Conservation (phyloP, 2,113 vertebrate species). For the Oryzias curvinotus region DNA sequence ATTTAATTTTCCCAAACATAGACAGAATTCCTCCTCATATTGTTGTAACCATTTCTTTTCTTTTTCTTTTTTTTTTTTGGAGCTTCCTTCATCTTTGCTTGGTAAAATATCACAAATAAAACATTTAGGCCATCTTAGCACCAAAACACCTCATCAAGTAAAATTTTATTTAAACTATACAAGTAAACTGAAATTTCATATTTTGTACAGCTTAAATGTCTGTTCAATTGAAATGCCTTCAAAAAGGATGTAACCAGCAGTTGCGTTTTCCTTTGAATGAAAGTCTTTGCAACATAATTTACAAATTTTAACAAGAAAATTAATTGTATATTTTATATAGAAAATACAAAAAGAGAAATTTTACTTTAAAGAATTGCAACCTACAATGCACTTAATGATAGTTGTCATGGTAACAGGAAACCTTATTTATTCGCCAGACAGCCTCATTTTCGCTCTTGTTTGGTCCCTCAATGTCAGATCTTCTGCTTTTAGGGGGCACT, state of each 20-base stretch:
- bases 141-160: too few relatives aligned
- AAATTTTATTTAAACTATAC: too few relatives aligned
- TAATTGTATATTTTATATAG: neutral
- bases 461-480: constrained; percentile 20
- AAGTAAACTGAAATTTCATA: too few relatives aligned
- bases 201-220: neutral
- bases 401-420: constrained; percentile 47
- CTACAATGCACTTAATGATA: constrained; percentile 31
- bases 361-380: constrained; percentile 23
- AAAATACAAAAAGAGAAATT: constrained; percentile 16
- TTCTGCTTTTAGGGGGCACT: constrained; percentile 17
- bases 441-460: constrained; percentile 19
- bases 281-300: neutral
- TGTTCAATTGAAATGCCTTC: neutral
- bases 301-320: neutral
- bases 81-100: neutral
- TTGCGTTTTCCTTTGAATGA: neutral
- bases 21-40: too few relatives aligned
- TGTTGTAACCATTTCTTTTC: too few relatives aligned
- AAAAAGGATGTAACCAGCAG: neutral
- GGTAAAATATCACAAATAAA: neutral
- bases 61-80: neutral
- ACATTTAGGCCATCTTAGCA: neutral
- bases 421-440: constrained; percentile 26
- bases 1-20: too few relatives aligned